Conservation (phyloP, 2,888 invertebrate genomes). For the Dorcus parallelipipedus region DNA sequence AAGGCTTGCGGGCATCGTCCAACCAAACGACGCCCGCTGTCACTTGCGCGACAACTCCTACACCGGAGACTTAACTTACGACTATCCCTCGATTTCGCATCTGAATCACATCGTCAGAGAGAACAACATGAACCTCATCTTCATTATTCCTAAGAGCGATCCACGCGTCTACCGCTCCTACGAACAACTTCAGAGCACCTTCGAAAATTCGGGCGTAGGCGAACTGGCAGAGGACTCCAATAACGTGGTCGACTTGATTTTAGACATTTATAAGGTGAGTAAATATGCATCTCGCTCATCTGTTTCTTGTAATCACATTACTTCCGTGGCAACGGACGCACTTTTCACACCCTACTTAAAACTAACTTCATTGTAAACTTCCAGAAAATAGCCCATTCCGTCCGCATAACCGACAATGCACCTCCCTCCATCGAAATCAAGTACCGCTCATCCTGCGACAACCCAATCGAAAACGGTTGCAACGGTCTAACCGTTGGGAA, state of each 20-base stretch:
- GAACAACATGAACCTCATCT: conserved; percentile 73
- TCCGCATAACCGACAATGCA: conserved; percentile 46
- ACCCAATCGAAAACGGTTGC: conserved; percentile 51
- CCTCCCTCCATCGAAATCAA: conserved; percentile 53
- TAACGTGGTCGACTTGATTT: conserved; percentile 67
- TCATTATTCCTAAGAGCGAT: conserved; percentile 58
- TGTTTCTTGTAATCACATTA: background rate
- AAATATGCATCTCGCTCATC: background rate
- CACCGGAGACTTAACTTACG: conserved; percentile 56
- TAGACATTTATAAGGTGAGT: conserved; percentile 64
- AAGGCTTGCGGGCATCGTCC: conserved; percentile 62
- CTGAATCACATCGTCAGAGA: conserved; percentile 61
- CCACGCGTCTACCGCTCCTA: conserved; percentile 43
- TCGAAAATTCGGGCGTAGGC: conserved; percentile 67
- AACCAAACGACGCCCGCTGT: conserved; percentile 71
- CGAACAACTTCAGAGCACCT: conserved; percentile 54
- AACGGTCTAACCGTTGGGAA: conserved; percentile 58
- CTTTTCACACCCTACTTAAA: background rate
- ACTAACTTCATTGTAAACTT: conserved; percentile 20
- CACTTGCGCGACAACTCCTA: conserved; percentile 59
- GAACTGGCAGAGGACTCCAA: conserved; percentile 59
- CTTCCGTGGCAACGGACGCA: background rate
- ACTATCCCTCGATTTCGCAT: conserved; percentile 77
- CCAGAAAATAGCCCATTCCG: conserved; percentile 51
- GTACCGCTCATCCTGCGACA: conserved; percentile 53